Evolutionary conservation across 2,113 vertebrate species (phyloP).

Genomic region (Propithecus coquereli): DNA sequence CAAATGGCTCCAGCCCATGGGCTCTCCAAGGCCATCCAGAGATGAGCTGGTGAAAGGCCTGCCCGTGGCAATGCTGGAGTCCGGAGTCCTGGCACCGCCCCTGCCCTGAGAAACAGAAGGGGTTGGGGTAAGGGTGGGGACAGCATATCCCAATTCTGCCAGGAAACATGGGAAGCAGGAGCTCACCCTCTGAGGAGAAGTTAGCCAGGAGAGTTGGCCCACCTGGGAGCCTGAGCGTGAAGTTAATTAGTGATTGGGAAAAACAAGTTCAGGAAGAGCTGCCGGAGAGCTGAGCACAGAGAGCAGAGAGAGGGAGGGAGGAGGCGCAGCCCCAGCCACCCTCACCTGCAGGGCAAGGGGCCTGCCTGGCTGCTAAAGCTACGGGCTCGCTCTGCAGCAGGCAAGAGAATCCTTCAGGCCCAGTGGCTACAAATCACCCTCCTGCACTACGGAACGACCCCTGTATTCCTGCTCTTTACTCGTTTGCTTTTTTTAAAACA

Average conservation of each 20-base stretch:
- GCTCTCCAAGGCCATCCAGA: not conserved
- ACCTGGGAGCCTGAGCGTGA: conserved; percentile 32
- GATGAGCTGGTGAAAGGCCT: not conserved
- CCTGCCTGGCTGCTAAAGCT: not conserved
- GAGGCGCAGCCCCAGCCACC: fast-evolving
- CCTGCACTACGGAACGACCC: not conserved
- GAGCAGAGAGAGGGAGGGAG: not conserved
- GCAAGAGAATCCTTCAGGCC: not conserved
- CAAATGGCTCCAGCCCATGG: not conserved
- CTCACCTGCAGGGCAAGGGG: not conserved
- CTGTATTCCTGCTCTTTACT: not conserved
- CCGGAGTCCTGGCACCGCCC: not conserved
- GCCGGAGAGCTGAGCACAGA: conserved; percentile 34
- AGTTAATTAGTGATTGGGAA: conserved; percentile 68
- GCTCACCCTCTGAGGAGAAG: conserved; percentile 10
- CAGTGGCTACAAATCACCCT: too few species aligned
- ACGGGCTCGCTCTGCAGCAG: not conserved
- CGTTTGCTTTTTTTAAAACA: not conserved
- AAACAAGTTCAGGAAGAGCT: conserved; percentile 68
- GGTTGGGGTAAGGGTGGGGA: not conserved
- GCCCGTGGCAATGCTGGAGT: not conserved
- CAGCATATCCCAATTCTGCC: not conserved
- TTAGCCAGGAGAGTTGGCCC: conserved; percentile 46
- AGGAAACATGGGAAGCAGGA: not conserved
- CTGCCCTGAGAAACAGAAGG: not conserved